Percentiles rank a stretch among this genome's conserved stretches.
Conservation (phyloP, 2,888 invertebrate species). For the Nycteola revayana region DNA sequence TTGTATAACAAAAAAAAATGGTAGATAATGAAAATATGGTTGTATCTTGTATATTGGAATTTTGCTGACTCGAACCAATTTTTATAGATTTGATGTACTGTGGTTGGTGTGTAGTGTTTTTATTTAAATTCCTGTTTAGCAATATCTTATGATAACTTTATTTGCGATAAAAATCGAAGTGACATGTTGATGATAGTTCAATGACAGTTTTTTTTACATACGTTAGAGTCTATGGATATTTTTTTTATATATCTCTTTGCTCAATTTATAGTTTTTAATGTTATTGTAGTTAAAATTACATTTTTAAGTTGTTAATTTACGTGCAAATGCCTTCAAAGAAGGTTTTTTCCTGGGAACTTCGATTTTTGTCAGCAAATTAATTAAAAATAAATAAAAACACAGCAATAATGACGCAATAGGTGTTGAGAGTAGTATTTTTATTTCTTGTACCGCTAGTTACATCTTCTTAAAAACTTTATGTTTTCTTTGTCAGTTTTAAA, state of each 20-base stretch:
- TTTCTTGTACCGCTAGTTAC: conserved; percentile 70
- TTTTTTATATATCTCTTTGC: conserved; percentile 1
- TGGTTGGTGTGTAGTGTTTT: conserved; percentile 38
- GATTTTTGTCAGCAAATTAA: conserved; percentile 39
- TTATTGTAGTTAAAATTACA: not conserved
- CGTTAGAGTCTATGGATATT: not conserved
- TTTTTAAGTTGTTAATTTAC: not conserved
- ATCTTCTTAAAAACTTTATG: conserved; percentile 40
- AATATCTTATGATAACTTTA: conserved; percentile 53
- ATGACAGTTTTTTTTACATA: too few relatives aligned
- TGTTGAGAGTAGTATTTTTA: conserved; percentile 51
- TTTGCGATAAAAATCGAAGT: conserved; percentile 51
- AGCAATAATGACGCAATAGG: conserved; percentile 78
- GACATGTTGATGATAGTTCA: too few relatives aligned
- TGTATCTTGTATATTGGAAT: not conserved
- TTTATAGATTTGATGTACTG: conserved; percentile 40
- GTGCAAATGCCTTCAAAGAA: not conserved
- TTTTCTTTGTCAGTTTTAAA: conserved; percentile 19
- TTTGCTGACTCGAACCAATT: conserved; percentile 37
- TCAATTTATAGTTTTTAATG: not conserved
- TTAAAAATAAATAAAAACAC: conserved; percentile 46
- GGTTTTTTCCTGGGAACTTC: conserved; percentile 12
- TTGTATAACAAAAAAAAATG: not conserved
- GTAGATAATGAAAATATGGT: not conserved
- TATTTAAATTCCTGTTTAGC: conserved; percentile 41